Evolutionary conservation across 37 sponge, comb jelly and placozoan genomes (phyloP).

Genomic region (Tethya wilhelma): DNA sequence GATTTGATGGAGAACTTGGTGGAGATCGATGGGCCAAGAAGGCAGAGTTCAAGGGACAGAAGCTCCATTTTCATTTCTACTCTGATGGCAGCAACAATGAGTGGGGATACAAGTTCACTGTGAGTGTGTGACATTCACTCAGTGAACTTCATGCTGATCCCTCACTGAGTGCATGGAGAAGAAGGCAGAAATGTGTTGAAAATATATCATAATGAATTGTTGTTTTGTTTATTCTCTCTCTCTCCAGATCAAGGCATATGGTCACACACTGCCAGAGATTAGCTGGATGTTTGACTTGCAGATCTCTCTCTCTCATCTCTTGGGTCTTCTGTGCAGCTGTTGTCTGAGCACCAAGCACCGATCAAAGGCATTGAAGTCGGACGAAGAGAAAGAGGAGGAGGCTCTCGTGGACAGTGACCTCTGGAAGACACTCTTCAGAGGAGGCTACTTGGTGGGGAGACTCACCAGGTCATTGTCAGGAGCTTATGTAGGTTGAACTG

Average conservation of each 20-base stretch:
- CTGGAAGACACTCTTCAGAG: slow-evolving; percentile 90
- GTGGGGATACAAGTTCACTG: slow-evolving; percentile 91
- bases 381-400: slow-evolving; percentile 38
- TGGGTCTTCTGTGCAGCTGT: slow-evolving; percentile 66
- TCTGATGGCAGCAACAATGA: slow-evolving; percentile 76
- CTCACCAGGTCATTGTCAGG: slow-evolving; percentile 74
- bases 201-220: not conserved
- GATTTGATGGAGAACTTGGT: slow-evolving; percentile 67
- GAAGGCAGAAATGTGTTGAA: too few species aligned
- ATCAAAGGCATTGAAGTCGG: not conserved
- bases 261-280: slow-evolving; percentile 34
- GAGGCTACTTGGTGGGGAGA: slow-evolving; percentile 74
- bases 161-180: too few species aligned
- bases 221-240: not conserved
- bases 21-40: slow-evolving; percentile 70
- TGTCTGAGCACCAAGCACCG: slow-evolving; percentile 24
- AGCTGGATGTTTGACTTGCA: slow-evolving; percentile 82
- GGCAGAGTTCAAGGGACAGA: slow-evolving; percentile 56
- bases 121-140: slow-evolving; percentile 39
- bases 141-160: too few species aligned
- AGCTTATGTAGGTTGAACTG: slow-evolving; percentile 58
- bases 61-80: slow-evolving; percentile 74
- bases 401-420: slow-evolving; percentile 61
- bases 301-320: slow-evolving; percentile 57
- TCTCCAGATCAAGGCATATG: slow-evolving; percentile 73